A percentile compares a stretch with the other conserved stretches of the same genome.
Conservation (phyloP, 2,888 invertebrate genomes). For the Drosophila ustulata region DNA sequence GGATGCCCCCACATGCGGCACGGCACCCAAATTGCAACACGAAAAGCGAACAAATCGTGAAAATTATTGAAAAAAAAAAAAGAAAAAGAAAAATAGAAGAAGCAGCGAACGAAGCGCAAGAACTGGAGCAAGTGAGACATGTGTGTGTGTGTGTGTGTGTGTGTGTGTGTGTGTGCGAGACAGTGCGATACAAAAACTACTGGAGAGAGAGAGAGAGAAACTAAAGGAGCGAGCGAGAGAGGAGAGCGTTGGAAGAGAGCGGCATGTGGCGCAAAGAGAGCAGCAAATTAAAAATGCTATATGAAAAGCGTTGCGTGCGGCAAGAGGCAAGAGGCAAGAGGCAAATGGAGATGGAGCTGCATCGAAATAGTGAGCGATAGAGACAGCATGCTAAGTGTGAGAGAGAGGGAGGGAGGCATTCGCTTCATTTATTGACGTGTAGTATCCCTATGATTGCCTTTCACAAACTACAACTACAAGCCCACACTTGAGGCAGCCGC, state of each 20-base stretch:
- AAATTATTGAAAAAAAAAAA: conserved; percentile 70
- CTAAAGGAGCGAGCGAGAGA: conserved; percentile 7
- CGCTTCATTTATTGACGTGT: conserved; percentile 75
- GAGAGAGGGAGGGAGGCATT: conserved; percentile 4
- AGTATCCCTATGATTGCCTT: conserved; percentile 76
- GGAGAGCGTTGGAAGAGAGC: conserved; percentile 13
- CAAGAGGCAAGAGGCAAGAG: conserved; percentile 9
- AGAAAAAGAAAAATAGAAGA: conserved; percentile 30
- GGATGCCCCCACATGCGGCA: conserved; percentile 29
- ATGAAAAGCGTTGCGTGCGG: conserved; percentile 59
- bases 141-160: conserved; percentile 6
- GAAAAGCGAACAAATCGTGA: conserved; percentile 76
- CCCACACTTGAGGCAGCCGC: neutral
- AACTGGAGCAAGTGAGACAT: conserved; percentile 16
- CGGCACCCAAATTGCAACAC: conserved; percentile 73
- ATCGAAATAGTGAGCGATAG: neutral
- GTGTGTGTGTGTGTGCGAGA: conserved; percentile 3
- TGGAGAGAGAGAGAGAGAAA: neutral
- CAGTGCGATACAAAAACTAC: too few species aligned
- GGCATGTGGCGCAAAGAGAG: conserved; percentile 49
- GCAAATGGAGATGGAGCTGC: neutral
- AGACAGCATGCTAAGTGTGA: neutral
- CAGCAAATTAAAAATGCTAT: conserved; percentile 72
- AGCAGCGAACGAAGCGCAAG: conserved; percentile 7
- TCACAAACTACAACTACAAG: conserved; percentile 41